phyloP scores from a whole-genome alignment of 2,888 invertebrate species.

The Eupithecia insigniata region DNA sequence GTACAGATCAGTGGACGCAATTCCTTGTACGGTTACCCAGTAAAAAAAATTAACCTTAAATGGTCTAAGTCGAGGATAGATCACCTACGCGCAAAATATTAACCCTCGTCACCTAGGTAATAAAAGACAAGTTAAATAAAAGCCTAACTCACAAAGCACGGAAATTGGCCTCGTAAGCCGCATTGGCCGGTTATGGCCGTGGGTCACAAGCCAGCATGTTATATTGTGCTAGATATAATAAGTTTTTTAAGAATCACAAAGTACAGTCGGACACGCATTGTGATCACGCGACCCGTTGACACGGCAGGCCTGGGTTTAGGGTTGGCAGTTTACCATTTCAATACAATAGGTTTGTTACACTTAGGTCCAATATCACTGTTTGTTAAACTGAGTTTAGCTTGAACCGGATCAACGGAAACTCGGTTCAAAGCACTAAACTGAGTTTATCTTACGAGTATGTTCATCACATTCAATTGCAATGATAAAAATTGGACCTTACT shows the following conservation, averaged over 20 bases:
- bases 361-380: too few species aligned
- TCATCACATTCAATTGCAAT: too few species aligned
- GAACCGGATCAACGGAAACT: too few species aligned
- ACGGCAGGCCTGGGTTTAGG: slow-evolving; percentile 61
- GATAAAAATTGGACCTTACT: too few species aligned
- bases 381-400: too few species aligned
- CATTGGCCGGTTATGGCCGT: slow-evolving; percentile 26
- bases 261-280: slow-evolving; percentile 56
- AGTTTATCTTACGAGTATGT: too few species aligned
- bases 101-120: background rate
- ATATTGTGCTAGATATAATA: slow-evolving; percentile 66
- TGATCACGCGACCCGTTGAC: slow-evolving; percentile 61
- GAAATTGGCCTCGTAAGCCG: slow-evolving; percentile 22
- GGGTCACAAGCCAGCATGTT: slow-evolving; percentile 46
- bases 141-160: slow-evolving; percentile 8
- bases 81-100: background rate
- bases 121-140: slow-evolving; percentile 16
- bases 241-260: slow-evolving; percentile 77
- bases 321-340: slow-evolving; percentile 44
- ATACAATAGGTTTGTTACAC: background rate
- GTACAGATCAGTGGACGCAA: too few species aligned
- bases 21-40: too few species aligned
- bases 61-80: background rate
- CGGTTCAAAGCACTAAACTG: too few species aligned
- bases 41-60: background rate